Evolutionary conservation across 2,113 vertebrate genomes (phyloP).

Genomic region (Hippotragus niger): DNA sequence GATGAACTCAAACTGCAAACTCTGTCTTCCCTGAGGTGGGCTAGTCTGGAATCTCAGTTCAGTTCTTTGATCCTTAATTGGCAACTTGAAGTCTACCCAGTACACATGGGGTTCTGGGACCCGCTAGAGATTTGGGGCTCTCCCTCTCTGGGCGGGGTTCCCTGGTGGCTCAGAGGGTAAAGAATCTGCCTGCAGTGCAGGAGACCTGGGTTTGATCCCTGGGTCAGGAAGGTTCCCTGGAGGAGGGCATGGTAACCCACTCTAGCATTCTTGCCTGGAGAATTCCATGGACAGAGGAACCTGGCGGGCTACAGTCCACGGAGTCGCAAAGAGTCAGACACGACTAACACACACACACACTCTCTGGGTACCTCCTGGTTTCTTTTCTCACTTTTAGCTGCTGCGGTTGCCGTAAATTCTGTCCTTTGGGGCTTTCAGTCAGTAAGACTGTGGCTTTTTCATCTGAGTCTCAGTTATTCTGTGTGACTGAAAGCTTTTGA

Average conservation of each 20-base stretch:
- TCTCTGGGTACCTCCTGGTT: neutral
- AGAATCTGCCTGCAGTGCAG: neutral
- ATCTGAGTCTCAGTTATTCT: neutral
- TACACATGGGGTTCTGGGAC: neutral
- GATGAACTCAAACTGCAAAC: neutral
- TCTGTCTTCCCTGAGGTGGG: neutral
- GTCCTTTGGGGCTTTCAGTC: neutral
- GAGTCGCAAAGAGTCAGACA: fast-evolving
- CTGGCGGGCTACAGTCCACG: neutral
- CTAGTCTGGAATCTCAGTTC: neutral
- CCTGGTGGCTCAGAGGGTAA: neutral
- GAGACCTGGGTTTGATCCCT: neutral
- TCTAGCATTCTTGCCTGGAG: neutral
- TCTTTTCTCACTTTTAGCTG: neutral
- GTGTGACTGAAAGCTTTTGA: neutral
- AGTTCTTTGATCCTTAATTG: neutral
- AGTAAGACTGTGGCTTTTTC: neutral
- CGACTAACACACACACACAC: neutral
- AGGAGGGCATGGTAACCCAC: neutral
- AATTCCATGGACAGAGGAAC: neutral
- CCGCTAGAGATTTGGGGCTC: neutral
- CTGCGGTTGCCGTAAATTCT: neutral
- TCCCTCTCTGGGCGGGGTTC: neutral
- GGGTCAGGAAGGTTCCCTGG: neutral
- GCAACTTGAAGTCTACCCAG: neutral